Evolutionary conservation across 1,140 invertebrate species (phyloP), one percentile per base, ranked within the genome.

Genomic region (Lucilia sericata): DNA sequence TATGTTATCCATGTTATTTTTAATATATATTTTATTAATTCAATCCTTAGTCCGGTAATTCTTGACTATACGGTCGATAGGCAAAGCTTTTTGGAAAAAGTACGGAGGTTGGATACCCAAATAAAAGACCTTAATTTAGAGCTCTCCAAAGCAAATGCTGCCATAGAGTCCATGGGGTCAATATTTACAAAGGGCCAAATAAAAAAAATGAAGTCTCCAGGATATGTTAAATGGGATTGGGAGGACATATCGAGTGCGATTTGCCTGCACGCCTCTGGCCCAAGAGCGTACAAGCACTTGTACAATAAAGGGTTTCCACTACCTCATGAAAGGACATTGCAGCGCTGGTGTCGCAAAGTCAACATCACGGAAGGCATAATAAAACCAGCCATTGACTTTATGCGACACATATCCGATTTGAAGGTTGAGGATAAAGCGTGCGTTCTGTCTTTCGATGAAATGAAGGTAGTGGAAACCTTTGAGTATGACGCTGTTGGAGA

Each of bases 391-490:
- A 80, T 85, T 2, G 74, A 85, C 51, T 84, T 83, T 17, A 86
- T 85, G 85, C 70, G 82, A 82, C 76, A 84, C 21, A 78, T 47
- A 5, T 70, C 70, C 21, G 78, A 75, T 83, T 7, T 17, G 3
- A 25, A 17, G 0, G 12, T 47, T 17, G 1, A 19, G 5, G 85
- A 86, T 36, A 84, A 84, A 55, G 7, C 85, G 2, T 86, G 85
- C 49, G 85, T 86, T 13, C 80, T 86, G 51, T 65, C 78, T 2
- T 84, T 86, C 21, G 84, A 85, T 55, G 82, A 86, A 47, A 86
- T 86, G 30, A 78, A 85, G 70, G 21, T 86, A 21, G 51, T 74
- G 70, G 55, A 76, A 42, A 34, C 21, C 14, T 83, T 49, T 19
- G 85, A 86, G 13, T 30, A 74, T 36, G 83, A 84, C 17, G 47